These are phyloP conservation scores for Rhinatrema bivittatum DNA, from an alignment of 2,797 vertebrate genomes.

Conservation along the genomic window DNA sequence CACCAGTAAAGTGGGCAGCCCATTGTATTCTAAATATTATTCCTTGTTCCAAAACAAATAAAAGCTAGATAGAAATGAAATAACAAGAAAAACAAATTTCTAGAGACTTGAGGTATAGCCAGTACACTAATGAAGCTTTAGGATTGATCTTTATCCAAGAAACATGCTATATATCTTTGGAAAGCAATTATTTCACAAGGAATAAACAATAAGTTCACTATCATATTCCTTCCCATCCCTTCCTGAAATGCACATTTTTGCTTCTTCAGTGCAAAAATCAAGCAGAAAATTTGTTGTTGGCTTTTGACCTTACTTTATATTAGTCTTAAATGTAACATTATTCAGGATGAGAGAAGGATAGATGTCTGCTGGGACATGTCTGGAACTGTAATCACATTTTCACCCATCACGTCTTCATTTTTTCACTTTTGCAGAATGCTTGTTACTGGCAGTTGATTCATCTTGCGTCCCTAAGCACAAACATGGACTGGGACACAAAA, in stretches of 20 bases:
- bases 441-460: slow-evolving; percentile 35
- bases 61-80: no score
- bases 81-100: no score
- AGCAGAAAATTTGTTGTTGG: slow-evolving; percentile 9
- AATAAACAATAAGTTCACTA: no score
- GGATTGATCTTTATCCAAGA: no score
- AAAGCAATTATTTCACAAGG: no score
- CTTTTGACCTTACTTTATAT: slow-evolving; percentile 3
- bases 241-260: neutral
- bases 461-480: slow-evolving; percentile 28
- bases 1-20: no score
- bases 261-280: slow-evolving; percentile 6
- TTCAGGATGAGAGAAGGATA: neutral
- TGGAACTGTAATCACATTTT: slow-evolving; percentile 33
- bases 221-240: rapidly evolving
- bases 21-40: no score
- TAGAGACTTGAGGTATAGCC: no score
- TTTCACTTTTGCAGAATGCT: slow-evolving; percentile 15
- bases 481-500: slow-evolving; percentile 28
- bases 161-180: no score
- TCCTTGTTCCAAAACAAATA: no score
- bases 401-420: slow-evolving; percentile 19
- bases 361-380: slow-evolving; percentile 12
- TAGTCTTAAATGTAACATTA: neutral
- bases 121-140: no score